These are phyloP conservation scores for Megamerina dolium DNA, from an alignment of 2,888 invertebrate genomes.

Conservation along the genomic window DNA sequence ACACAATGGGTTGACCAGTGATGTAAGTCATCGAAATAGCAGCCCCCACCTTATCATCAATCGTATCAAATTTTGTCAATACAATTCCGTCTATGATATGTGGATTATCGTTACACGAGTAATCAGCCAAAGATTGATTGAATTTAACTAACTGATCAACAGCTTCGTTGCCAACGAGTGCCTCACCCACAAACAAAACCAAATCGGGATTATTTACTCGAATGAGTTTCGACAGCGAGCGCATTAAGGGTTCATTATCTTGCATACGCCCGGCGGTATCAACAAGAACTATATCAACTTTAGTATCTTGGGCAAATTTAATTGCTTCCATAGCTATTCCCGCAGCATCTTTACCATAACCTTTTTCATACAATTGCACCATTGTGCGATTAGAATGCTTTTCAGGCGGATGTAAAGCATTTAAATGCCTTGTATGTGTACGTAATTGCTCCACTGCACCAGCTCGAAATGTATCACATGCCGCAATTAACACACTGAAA, in stretches of 20 bases:
- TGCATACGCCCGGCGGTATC: conserved; percentile 99
- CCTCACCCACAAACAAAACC: conserved; percentile 99
- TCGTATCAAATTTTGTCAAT: conserved; percentile 98
- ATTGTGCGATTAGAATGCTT: conserved; percentile 65
- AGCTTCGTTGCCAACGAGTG: conserved; percentile 99
- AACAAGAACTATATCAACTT: conserved; percentile 87
- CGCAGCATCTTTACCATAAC: conserved; percentile 97
- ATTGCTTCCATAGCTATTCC: conserved; percentile 98
- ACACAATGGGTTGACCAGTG: conserved; percentile 94
- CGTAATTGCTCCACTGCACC: conserved; percentile 98
- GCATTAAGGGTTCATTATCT: conserved; percentile 98
- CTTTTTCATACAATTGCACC: conserved; percentile 97
- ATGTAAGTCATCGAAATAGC: conserved; percentile 99
- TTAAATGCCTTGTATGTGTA: conserved; percentile 88
- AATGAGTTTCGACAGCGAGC: conserved; percentile 94
- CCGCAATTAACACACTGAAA: conserved; percentile 91
- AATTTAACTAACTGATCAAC: conserved; percentile 99
- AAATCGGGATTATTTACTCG: conserved; percentile 96
- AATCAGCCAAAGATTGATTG: conserved; percentile 95
- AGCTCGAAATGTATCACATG: conserved; percentile 98
- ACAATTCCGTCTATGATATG: conserved; percentile 98
- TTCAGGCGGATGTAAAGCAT: conserved; percentile 82
- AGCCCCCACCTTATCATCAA: conserved; percentile 98
- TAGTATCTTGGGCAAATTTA: conserved; percentile 73
- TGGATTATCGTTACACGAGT: conserved; percentile 68